A percentile compares a stretch with the other conserved stretches of the same genome.
Evolutionary conservation across 23 tunicate genomes (phyloP).

Genomic region (Botrylloides violaceus): DNA sequence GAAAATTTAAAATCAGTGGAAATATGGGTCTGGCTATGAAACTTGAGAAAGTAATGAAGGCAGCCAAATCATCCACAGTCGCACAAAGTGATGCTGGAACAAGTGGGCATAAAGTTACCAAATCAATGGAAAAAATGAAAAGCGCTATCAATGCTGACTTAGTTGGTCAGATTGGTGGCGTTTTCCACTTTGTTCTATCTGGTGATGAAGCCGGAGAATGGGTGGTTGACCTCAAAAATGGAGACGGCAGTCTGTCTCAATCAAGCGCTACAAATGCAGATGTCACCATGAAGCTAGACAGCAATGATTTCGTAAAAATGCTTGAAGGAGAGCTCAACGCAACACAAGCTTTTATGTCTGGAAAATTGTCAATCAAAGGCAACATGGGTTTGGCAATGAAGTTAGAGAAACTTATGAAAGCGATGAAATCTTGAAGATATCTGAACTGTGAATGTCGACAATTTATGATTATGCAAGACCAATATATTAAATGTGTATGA

Average conservation of each 20-base stretch:
- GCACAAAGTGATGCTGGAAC: background rate
- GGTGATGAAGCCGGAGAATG: slow-evolving; percentile 52
- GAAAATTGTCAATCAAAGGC: slow-evolving; percentile 92
- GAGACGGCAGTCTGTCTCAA: slow-evolving; percentile 51
- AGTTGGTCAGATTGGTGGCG: slow-evolving; percentile 7
- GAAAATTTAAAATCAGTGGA: slow-evolving; percentile 93
- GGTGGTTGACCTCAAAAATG: slow-evolving; percentile 87
- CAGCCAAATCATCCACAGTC: slow-evolving; percentile 13
- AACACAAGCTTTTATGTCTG: slow-evolving; percentile 90
- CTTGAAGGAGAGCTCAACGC: slow-evolving; percentile 80
- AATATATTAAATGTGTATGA: background rate
- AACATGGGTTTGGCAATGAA: slow-evolving; percentile 50
- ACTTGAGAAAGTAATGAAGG: slow-evolving; percentile 80
- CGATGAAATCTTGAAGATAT: background rate
- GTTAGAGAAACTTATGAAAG: slow-evolving; percentile 4
- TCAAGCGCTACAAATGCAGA: slow-evolving; percentile 63
- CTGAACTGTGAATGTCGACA: background rate
- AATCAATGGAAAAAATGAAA: slow-evolving; percentile 7
- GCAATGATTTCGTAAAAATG: slow-evolving; percentile 81
- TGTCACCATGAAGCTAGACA: slow-evolving; percentile 51
- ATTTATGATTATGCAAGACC: background rate
- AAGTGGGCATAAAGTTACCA: background rate
- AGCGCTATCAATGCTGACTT: background rate
- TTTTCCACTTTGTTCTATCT: slow-evolving; percentile 5
- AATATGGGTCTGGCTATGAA: slow-evolving; percentile 98